Evolutionary conservation across 2,888 invertebrate genomes (phyloP).

Genomic region (Oscheius sp.): DNA sequence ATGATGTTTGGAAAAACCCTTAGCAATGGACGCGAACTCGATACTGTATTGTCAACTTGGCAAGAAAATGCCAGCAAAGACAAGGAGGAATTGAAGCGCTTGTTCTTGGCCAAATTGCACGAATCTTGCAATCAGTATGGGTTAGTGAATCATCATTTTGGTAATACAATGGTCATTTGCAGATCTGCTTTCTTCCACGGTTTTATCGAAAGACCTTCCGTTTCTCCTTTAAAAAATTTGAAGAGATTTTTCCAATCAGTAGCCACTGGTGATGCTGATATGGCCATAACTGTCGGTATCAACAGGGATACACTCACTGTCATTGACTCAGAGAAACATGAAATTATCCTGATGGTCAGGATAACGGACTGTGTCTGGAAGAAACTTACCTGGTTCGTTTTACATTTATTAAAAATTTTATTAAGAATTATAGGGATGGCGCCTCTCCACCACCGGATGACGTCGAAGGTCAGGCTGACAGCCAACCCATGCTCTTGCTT

Average conservation of each 20-base stretch:
- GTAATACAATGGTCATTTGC: constrained; percentile 20
- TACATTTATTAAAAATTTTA: no score
- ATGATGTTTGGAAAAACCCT: constrained; percentile 38
- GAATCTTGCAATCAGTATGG: constrained; percentile 28
- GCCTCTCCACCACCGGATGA: background rate
- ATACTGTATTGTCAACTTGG: constrained; percentile 15
- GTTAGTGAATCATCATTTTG: background rate
- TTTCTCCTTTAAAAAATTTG: constrained; percentile 39
- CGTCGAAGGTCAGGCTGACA: constrained; percentile 74
- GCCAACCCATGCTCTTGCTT: constrained; percentile 19
- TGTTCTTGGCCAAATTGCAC: constrained; percentile 10
- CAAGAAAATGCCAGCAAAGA: background rate
- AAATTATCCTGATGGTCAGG: constrained; percentile 59
- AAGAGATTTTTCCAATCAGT: constrained; percentile 41
- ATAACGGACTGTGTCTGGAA: constrained; percentile 63
- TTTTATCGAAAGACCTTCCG: constrained; percentile 43
- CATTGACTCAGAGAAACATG: constrained; percentile 83
- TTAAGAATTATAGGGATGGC: background rate
- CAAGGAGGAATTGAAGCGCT: background rate
- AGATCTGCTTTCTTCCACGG: constrained; percentile 62
- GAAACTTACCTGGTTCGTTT: constrained; percentile 5
- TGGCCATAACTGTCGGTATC: constrained; percentile 73
- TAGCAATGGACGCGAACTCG: constrained; percentile 13
- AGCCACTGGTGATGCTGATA: constrained; percentile 17
- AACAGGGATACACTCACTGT: constrained; percentile 87